phyloP scores from a whole-genome alignment of 2,113 vertebrate species.

The Alouatta palliata region DNA sequence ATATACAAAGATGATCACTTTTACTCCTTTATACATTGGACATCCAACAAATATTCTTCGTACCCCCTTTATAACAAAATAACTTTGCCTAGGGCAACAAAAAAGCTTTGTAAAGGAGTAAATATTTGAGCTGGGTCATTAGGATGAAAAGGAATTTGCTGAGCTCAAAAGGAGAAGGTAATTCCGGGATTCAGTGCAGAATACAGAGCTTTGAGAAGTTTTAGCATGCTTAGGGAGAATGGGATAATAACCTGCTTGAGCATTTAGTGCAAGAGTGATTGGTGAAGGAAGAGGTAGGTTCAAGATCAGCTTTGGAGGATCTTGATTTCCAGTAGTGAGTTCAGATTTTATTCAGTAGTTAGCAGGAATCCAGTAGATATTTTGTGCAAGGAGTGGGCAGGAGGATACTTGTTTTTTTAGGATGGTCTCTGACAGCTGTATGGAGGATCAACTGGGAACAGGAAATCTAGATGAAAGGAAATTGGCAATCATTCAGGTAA shows the following conservation, averaged over 20 bases:
- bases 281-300: background rate
- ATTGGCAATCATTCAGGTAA: conserved; percentile 5
- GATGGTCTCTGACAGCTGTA: background rate
- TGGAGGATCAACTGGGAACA: background rate
- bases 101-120: background rate
- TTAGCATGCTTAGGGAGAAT: background rate
- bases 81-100: background rate
- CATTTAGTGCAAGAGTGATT: background rate
- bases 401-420: background rate
- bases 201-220: background rate
- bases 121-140: background rate
- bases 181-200: background rate
- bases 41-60: background rate
- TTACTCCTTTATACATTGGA: background rate
- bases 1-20: background rate
- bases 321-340: background rate
- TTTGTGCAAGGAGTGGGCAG: background rate
- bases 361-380: background rate
- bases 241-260: background rate
- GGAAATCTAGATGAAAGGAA: conserved; percentile 45
- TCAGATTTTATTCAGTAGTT: background rate
- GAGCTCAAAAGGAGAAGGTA: background rate
- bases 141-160: background rate
- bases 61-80: background rate
- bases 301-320: background rate